Evolutionary conservation across 2,113 vertebrate species (phyloP).

Genomic region (Nannobrachium achirus): DNA sequence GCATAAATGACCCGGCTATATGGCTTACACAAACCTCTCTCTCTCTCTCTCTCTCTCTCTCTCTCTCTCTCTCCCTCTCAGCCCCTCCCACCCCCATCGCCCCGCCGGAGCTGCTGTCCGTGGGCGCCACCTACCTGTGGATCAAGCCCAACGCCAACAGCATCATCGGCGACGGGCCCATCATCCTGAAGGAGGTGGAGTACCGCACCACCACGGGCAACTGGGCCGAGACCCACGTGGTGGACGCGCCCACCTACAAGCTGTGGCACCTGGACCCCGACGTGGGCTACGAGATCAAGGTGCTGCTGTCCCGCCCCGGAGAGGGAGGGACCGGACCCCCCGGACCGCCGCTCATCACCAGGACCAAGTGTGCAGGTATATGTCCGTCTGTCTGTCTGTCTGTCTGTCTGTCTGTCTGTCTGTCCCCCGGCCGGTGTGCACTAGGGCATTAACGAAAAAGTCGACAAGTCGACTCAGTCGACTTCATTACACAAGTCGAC

Average conservation of each 20-base stretch:
- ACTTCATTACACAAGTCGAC: too few species aligned
- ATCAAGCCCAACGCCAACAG: constrained; percentile 98
- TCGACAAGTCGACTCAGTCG: too few species aligned
- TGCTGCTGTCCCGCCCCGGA: constrained; percentile 91
- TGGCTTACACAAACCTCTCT: not conserved
- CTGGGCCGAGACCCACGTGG: constrained; percentile 94
- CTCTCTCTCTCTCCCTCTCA: constrained; percentile 53
- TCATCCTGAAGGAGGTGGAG: constrained; percentile 96
- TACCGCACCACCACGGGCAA: constrained; percentile 94
- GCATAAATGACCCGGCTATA: too few species aligned
- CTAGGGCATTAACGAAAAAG: too few species aligned
- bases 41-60: constrained; percentile 24
- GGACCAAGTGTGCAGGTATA: constrained; percentile 97
- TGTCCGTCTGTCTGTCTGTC: not conserved
- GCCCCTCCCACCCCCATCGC: constrained; percentile 96
- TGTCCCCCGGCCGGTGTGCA: too few species aligned
- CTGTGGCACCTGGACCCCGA: constrained; percentile 97
- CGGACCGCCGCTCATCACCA: constrained; percentile 91
- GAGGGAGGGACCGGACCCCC: constrained; percentile 95
- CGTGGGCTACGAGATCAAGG: constrained; percentile 97
- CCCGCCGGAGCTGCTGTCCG: constrained; percentile 91
- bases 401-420: not conserved
- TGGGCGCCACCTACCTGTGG: constrained; percentile 97
- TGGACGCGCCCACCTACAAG: constrained; percentile 95
- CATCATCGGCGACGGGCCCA: constrained; percentile 96